Percentiles rank a stretch among this genome's conserved stretches.
Conservation (phyloP, 2,888 invertebrate species). For the Barypeithes pellucidus region DNA sequence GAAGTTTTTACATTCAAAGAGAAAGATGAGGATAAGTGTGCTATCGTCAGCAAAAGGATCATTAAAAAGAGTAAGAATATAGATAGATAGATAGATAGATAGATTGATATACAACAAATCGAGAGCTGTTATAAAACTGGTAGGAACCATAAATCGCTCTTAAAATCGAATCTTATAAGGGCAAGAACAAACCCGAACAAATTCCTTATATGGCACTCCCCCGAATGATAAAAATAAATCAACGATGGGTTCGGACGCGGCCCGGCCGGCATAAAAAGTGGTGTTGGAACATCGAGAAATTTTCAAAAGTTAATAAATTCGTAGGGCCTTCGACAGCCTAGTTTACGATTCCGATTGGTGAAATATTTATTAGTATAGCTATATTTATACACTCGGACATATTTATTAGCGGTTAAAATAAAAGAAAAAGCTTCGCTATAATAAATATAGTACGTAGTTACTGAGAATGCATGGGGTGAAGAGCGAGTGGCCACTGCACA, state of each 20-base stretch:
- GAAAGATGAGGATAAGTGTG: too few relatives aligned
- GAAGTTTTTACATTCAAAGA: too few relatives aligned
- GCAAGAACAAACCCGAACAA: neutral
- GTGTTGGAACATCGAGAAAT: constrained; percentile 54
- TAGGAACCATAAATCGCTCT: too few relatives aligned
- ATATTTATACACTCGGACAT: constrained; percentile 67
- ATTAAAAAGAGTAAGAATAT: too few relatives aligned
- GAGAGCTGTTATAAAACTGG: too few relatives aligned
- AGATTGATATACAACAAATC: too few relatives aligned
- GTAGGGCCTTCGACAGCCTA: constrained; percentile 53
- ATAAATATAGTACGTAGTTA: constrained; percentile 55
- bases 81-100: too few relatives aligned
- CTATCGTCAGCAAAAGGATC: too few relatives aligned
- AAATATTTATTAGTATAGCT: constrained; percentile 69
- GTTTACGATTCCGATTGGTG: constrained; percentile 59
- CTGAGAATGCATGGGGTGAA: constrained; percentile 53
- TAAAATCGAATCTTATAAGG: too few relatives aligned
- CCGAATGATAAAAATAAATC: constrained; percentile 36
- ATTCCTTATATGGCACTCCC: constrained; percentile 31
- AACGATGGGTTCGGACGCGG: constrained; percentile 29
- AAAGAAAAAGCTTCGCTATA: constrained; percentile 63
- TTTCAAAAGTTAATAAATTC: constrained; percentile 57
- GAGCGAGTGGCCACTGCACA: constrained; percentile 48
- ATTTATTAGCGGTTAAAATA: constrained; percentile 70
- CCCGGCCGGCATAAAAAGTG: constrained; percentile 43